These are phyloP conservation scores for Amia ocellicauda DNA, from an alignment of 2,113 vertebrate species.

Conservation along the genomic window DNA sequence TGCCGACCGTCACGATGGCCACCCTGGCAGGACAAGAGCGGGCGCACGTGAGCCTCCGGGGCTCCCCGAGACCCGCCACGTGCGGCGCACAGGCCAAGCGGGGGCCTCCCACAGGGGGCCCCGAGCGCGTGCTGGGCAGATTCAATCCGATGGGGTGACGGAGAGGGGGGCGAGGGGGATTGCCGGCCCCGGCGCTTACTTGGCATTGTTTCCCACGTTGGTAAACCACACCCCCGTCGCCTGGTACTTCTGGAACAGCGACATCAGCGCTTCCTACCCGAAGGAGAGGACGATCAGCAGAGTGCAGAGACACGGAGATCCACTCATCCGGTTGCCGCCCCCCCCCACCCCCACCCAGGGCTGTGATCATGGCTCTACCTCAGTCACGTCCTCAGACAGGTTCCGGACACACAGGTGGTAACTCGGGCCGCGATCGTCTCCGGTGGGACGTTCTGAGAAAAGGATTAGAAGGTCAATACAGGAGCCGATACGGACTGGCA, in stretches of 20 bases:
- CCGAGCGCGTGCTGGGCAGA: no score
- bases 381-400: conserved; percentile 33
- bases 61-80: no score
- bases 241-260: conserved; percentile 47
- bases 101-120: no score
- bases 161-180: no score
- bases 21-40: conserved; percentile 28
- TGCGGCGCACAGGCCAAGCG: no score
- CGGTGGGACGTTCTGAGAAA: conserved; percentile 12
- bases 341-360: no score
- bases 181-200: no score
- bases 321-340: conserved; percentile 39
- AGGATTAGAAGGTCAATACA: not conserved
- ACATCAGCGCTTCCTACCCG: conserved; percentile 38
- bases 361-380: no score
- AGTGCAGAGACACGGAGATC: not conserved
- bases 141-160: no score
- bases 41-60: no score
- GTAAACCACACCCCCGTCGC: conserved; percentile 39
- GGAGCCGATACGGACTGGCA: no score
- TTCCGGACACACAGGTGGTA: conserved; percentile 32
- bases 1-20: conserved; percentile 42
- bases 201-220: conserved; percentile 18
- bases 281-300: not conserved
- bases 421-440: not conserved